Conservation (phyloP, 2,888 invertebrate genomes). For the Hemaris fuciformis region DNA sequence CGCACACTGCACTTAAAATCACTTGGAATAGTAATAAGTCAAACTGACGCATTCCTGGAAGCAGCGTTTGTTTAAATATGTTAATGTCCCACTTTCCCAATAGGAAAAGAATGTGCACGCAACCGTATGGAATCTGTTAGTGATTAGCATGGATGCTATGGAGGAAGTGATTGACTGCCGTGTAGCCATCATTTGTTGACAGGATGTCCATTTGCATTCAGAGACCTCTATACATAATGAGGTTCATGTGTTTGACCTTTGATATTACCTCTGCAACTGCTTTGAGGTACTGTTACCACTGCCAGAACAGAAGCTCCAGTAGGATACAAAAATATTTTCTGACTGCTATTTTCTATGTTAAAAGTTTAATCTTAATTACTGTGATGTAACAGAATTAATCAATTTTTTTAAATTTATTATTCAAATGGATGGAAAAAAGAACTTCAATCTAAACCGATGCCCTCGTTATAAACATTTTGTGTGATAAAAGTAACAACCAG, state of each 20-base stretch:
- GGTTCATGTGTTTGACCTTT: constrained; percentile 3
- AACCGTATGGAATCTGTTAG: constrained; percentile 49
- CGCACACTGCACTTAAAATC: constrained; percentile 2
- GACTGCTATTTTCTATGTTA: too few species aligned
- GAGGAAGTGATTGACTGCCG: constrained; percentile 17
- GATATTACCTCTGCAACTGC: background rate
- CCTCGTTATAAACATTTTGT: background rate
- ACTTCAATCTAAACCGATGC: too few species aligned
- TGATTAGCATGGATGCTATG: constrained; percentile 35
- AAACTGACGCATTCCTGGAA: background rate
- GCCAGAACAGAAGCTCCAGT: too few species aligned
- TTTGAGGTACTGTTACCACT: too few species aligned
- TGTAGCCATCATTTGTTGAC: background rate
- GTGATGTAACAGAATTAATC: too few species aligned
- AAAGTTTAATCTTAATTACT: too few species aligned
- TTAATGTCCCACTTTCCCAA: constrained; percentile 67
- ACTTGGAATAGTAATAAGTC: background rate
- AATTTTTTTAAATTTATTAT: too few species aligned
- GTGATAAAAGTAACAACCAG: background rate
- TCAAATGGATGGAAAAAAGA: too few species aligned
- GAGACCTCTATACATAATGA: background rate
- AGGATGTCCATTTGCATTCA: constrained; percentile 5
- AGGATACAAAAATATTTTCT: too few species aligned
- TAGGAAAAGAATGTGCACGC: constrained; percentile 62
- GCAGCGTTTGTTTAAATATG: constrained; percentile 60